phyloP scores from a whole-genome alignment of 2,113 vertebrate genomes.

The Cyprinodon tularosa region DNA sequence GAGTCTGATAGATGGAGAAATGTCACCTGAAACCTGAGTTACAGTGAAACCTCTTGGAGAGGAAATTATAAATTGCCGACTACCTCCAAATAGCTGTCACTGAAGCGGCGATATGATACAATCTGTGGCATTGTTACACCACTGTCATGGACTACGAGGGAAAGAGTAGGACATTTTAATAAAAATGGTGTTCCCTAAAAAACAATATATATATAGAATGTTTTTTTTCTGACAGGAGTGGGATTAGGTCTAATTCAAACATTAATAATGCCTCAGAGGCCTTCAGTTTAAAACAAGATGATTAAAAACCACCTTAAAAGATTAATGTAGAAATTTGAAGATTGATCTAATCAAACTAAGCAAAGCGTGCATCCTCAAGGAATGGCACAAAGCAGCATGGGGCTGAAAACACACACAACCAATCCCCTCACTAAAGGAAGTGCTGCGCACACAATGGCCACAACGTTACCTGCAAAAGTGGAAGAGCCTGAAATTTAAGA shows the following conservation, averaged over 20 bases:
- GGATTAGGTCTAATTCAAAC: not conserved
- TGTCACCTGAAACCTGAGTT: conserved; percentile 27
- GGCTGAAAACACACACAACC: conserved; percentile 11
- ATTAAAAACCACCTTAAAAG: conserved; percentile 12
- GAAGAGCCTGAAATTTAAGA: conserved; percentile 79
- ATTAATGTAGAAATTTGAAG: conserved; percentile 12
- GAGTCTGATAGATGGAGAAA: conserved; percentile 23
- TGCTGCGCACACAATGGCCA: conserved; percentile 68
- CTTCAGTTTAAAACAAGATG: not conserved
- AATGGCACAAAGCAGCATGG: not conserved
- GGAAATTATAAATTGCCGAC: conserved; percentile 11
- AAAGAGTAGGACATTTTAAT: conserved; percentile 2
- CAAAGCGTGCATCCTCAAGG: not conserved
- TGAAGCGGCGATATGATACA: not conserved
- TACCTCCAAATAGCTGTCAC: conserved; percentile 5
- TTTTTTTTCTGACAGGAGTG: not conserved
- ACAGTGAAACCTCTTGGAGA: conserved; percentile 4
- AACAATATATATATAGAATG: not conserved
- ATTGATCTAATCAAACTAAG: not conserved
- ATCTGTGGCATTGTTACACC: not conserved
- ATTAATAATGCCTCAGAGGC: not conserved
- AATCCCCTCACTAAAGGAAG: conserved; percentile 54
- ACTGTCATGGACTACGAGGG: not conserved
- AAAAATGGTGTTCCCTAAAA: not conserved
- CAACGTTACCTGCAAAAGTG: conserved; percentile 63